Evolutionary conservation across 2,113 vertebrate genomes (phyloP).

Genomic region (Atherinomorus stipes): DNA sequence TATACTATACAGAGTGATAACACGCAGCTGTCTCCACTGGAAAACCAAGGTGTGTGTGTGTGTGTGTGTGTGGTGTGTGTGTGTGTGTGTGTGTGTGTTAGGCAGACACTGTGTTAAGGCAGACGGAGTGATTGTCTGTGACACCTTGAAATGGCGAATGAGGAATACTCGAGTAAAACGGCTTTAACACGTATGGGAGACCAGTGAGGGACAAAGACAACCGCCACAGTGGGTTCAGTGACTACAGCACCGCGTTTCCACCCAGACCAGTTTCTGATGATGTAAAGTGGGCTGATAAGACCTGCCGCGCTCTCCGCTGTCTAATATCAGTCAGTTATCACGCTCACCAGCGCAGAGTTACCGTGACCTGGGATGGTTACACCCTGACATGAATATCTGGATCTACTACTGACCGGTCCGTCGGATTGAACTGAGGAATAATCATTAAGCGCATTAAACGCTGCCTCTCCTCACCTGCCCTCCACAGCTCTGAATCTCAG

Average conservation of each 20-base stretch:
- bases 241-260: not conserved
- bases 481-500: not conserved
- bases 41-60: conserved; percentile 29
- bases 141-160: conserved; percentile 41
- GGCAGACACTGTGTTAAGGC: conserved; percentile 69
- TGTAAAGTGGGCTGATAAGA: not conserved
- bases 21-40: conserved; percentile 40
- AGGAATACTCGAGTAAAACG: conserved; percentile 4
- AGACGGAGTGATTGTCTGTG: conserved; percentile 76
- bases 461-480: no score
- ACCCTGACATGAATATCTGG: not conserved
- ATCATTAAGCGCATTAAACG: not conserved
- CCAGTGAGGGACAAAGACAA: conserved; percentile 6
- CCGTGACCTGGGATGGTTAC: conserved; percentile 1
- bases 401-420: not conserved
- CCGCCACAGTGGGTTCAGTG: conserved; percentile 23
- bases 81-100: conserved; percentile 23
- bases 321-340: not conserved
- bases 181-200: not conserved
- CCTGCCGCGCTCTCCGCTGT: not conserved
- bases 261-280: not conserved
- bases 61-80: conserved; percentile 21
- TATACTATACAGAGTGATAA: conserved; percentile 73
- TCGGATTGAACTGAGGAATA: not conserved
- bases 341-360: not conserved